Percentiles rank a stretch among this genome's conserved stretches.
phyloP scores from a whole-genome alignment of 2,113 vertebrate species.

The Spermophilus dauricus region DNA sequence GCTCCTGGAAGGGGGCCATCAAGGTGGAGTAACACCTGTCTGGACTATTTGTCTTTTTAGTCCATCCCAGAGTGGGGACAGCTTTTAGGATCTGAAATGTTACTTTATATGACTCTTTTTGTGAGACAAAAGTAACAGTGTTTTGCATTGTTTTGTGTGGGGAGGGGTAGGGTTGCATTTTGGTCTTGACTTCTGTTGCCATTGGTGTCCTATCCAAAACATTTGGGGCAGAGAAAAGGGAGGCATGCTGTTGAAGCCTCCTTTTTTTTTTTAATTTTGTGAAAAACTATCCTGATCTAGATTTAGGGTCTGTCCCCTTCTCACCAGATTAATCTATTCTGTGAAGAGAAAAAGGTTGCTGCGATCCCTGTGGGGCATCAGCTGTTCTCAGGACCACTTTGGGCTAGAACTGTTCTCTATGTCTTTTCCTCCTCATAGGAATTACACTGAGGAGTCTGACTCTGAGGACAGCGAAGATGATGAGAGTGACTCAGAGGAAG shows the following conservation, averaged over 20 bases:
- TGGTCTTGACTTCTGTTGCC: constrained; percentile 8
- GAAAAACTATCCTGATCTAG: not conserved
- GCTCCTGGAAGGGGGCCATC: constrained; percentile 81
- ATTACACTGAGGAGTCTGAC: constrained; percentile 94
- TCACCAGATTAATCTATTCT: not conserved
- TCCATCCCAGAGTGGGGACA: not conserved
- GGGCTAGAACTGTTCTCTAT: not conserved
- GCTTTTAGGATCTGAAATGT: constrained; percentile 43
- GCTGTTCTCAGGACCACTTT: not conserved
- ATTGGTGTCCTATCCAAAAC: not conserved
- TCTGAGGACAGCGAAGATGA: constrained; percentile 93
- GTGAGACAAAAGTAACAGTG: constrained; percentile 19
- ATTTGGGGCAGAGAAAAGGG: not conserved
- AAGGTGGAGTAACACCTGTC: constrained; percentile 82
- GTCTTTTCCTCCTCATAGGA: constrained; percentile 86
- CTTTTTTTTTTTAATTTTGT: not conserved
- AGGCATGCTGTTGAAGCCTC: not conserved
- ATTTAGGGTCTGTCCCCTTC: not conserved
- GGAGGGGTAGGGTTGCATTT: not conserved
- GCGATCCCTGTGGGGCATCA: not conserved
- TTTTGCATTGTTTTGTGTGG: not conserved
- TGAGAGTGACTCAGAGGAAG: constrained; percentile 90
- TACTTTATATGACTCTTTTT: constrained; percentile 31
- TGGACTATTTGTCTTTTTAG: constrained; percentile 3
- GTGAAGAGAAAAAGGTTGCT: not conserved